These are phyloP conservation scores for Folsomia manolachei DNA, from an alignment of 2,888 invertebrate species.

Conservation along the genomic window DNA sequence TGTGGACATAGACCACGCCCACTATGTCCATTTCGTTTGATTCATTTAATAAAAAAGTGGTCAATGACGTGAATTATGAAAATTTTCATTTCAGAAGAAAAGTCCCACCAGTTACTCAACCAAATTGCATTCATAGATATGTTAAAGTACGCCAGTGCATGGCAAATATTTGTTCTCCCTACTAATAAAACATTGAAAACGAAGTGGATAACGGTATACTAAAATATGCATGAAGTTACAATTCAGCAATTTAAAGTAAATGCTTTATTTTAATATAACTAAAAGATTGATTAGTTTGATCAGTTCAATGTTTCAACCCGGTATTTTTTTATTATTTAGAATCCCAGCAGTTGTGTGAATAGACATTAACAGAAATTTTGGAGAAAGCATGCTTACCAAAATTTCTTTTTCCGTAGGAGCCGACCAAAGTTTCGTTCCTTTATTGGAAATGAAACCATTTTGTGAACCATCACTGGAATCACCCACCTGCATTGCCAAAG, in stretches of 20 bases:
- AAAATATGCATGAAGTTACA: background rate
- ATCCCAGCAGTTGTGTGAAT: too few species aligned
- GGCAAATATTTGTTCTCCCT: background rate
- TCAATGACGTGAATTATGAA: background rate
- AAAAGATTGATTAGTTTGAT: too few species aligned
- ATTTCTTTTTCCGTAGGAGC: slow-evolving; percentile 48
- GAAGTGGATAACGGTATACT: background rate
- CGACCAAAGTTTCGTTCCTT: slow-evolving; percentile 47
- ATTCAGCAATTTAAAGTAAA: background rate
- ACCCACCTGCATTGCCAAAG: slow-evolving; percentile 43
- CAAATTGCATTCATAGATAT: too few species aligned
- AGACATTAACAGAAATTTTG: slow-evolving; percentile 24
- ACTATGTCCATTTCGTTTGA: background rate
- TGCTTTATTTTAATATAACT: too few species aligned
- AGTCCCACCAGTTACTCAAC: background rate
- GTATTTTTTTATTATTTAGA: too few species aligned
- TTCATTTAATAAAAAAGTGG: background rate
- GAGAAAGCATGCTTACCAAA: slow-evolving; percentile 47
- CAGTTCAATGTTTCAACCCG: too few species aligned
- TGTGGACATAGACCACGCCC: background rate
- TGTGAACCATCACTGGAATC: slow-evolving; percentile 46
- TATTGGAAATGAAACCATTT: slow-evolving; percentile 47
- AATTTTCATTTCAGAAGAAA: background rate
- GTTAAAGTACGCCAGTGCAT: too few species aligned
- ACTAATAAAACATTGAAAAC: background rate